Evolutionary conservation across 1,140 invertebrate species (phyloP).

Genomic region (Cydia strobilella): DNA sequence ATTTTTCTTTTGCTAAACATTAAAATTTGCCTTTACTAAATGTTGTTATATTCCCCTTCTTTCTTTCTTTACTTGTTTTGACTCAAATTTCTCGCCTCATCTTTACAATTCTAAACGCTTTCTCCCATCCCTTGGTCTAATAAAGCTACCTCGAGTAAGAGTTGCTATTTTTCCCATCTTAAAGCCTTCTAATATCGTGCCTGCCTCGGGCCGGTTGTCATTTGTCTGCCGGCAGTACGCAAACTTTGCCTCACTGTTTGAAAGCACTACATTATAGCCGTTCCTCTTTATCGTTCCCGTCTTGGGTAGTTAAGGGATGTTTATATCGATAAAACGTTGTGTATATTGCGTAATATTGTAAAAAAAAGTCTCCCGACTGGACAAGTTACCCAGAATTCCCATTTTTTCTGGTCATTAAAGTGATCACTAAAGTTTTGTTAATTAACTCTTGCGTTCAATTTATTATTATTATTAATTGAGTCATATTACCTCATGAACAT

Average conservation of each 20-base stretch:
- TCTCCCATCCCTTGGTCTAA: conserved; percentile 37
- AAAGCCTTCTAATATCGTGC: conserved; percentile 74
- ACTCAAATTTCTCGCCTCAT: too few species aligned
- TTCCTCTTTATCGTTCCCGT: conserved; percentile 64
- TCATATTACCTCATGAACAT: too few species aligned
- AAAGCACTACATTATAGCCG: conserved; percentile 75
- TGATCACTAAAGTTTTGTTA: too few species aligned
- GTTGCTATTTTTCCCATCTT: conserved; percentile 76
- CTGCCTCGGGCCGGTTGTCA: conserved; percentile 69
- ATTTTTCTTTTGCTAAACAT: too few species aligned
- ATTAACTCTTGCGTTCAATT: too few species aligned
- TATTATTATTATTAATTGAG: too few species aligned
- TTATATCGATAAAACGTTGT: conserved; percentile 33
- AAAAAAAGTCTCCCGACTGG: too few species aligned
- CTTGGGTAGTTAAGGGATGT: conserved; percentile 41
- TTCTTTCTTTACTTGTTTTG: too few species aligned
- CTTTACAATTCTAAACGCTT: background rate
- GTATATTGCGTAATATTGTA: too few species aligned
- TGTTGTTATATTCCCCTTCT: background rate
- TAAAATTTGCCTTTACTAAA: too few species aligned
- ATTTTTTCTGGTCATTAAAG: too few species aligned
- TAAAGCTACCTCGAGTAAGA: conserved; percentile 60
- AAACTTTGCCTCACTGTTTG: conserved; percentile 73
- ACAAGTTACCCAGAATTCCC: too few species aligned
- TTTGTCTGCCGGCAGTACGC: conserved; percentile 70